Evolutionary conservation across 2,113 vertebrate genomes (phyloP).

Genomic region (Sturnira hondurensis): DNA sequence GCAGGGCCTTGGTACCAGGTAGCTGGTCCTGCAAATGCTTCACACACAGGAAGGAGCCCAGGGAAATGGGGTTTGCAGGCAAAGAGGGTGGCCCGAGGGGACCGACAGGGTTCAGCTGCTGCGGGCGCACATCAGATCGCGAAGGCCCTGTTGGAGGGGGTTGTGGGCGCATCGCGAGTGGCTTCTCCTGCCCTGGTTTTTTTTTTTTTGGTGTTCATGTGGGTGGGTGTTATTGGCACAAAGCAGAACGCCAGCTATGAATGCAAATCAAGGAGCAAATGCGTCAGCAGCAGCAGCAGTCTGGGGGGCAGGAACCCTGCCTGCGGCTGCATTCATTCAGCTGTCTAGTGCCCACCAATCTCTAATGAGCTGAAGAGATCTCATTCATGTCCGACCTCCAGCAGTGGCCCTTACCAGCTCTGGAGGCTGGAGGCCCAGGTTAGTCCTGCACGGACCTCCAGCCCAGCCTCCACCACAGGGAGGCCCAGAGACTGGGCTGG

Average conservation of each 20-base stretch:
- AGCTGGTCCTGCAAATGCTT: background rate
- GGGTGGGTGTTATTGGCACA: background rate
- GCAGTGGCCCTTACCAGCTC: too few species aligned
- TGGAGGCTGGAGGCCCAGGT: background rate
- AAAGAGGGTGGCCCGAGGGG: background rate
- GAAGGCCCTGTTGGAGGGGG: rapidly evolving
- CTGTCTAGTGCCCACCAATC: background rate
- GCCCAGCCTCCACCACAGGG: background rate
- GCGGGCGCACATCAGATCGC: background rate
- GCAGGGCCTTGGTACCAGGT: background rate
- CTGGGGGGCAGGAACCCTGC: background rate
- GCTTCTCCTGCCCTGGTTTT: background rate
- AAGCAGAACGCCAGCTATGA: background rate
- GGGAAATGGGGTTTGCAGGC: background rate
- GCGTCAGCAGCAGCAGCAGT: background rate
- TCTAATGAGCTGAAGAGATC: background rate
- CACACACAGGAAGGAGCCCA: rapidly evolving
- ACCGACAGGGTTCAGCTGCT: background rate
- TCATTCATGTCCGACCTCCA: background rate
- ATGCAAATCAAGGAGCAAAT: background rate
- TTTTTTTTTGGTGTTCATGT: background rate
- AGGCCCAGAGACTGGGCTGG: too few species aligned
- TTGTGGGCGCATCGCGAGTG: background rate
- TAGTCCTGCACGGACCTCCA: background rate
- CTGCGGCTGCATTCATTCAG: rapidly evolving